Percentiles rank a stretch among this genome's conserved stretches.
These are phyloP conservation scores for Batillaria attramentaria DNA, from an alignment of 1,140 invertebrate species.

Conservation along the genomic window DNA sequence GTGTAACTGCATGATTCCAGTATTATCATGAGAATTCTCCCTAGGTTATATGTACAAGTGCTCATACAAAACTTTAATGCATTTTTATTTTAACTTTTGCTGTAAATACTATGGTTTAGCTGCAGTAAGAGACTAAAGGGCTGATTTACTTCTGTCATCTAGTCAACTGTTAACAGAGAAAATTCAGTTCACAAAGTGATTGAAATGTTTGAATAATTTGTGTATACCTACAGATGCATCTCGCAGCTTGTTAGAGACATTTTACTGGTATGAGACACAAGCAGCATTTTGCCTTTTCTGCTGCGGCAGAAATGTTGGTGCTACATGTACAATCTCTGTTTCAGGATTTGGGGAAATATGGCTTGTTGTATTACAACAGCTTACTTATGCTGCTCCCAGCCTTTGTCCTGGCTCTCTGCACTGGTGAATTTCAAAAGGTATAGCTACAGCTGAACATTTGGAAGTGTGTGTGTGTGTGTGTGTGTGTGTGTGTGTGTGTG, in stretches of 20 bases:
- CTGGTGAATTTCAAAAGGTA: slow-evolving; percentile 3
- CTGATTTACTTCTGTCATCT: too few species aligned
- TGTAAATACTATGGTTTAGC: too few species aligned
- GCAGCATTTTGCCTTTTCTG: neutral
- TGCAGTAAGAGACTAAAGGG: too few species aligned
- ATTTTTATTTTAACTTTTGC: too few species aligned
- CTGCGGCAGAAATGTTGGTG: neutral
- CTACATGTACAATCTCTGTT: slow-evolving; percentile 40
- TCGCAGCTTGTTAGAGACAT: too few species aligned
- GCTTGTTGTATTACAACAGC: slow-evolving; percentile 52
- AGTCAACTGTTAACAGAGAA: neutral
- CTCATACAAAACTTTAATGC: too few species aligned
- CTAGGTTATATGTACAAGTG: too few species aligned
- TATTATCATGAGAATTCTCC: too few species aligned
- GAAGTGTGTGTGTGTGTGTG: neutral
- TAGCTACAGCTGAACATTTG: neutral
- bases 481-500: slow-evolving; percentile 14
- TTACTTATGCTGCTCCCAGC: slow-evolving; percentile 17
- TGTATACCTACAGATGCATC: too few species aligned
- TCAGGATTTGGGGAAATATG: slow-evolving; percentile 55
- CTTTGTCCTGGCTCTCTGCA: slow-evolving; percentile 1
- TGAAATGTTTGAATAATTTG: neutral
- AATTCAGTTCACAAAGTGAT: neutral
- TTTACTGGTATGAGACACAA: too few species aligned
- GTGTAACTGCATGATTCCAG: too few species aligned